phyloP scores from a whole-genome alignment of 2,888 invertebrate genomes.

The Rhaphigaster nebulosa region DNA sequence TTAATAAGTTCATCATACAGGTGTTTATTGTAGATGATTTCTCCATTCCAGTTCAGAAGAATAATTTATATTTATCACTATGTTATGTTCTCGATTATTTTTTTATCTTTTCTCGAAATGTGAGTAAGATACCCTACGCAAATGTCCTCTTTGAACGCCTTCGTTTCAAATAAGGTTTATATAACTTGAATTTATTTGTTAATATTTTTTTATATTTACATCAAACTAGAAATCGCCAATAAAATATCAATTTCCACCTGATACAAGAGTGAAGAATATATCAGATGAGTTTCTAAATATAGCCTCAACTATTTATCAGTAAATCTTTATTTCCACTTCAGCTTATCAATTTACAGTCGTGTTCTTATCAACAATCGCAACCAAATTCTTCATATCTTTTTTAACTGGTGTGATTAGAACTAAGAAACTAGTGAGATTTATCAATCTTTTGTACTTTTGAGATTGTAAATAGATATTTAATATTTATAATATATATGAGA shows the following conservation, averaged over 20 bases:
- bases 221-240: not conserved
- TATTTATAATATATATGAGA: too few relatives aligned
- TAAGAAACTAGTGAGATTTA: not conserved
- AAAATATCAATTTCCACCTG: not conserved
- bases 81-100: too few relatives aligned
- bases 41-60: too few relatives aligned
- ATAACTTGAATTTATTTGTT: not conserved
- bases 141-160: too few relatives aligned
- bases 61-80: too few relatives aligned
- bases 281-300: not conserved
- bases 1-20: too few relatives aligned
- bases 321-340: not conserved
- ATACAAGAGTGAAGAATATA: not conserved
- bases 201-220: not conserved
- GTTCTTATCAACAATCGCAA: not conserved
- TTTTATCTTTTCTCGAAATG: too few relatives aligned
- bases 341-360: not conserved
- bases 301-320: not conserved
- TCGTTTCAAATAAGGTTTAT: too few relatives aligned
- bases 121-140: too few relatives aligned
- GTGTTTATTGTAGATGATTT: too few relatives aligned
- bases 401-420: not conserved
- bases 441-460: not conserved
- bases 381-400: not conserved
- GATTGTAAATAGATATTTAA: too few relatives aligned